Conservation (phyloP, 2,888 invertebrate genomes). For the Timema podura region DNA sequence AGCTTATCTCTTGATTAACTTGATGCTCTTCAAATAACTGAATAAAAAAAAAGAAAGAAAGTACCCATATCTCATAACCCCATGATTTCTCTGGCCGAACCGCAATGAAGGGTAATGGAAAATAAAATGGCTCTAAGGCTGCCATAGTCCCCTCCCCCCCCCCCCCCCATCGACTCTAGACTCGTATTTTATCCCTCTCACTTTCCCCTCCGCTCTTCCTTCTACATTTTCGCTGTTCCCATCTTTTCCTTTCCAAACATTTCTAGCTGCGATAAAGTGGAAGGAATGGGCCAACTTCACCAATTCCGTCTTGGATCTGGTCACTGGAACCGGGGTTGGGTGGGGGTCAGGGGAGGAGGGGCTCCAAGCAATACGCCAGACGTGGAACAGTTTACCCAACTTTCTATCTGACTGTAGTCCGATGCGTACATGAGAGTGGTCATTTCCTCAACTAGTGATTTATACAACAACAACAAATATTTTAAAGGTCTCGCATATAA, state of each 20-base stretch:
- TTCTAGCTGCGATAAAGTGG: constrained; percentile 10
- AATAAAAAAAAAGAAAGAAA: too few relatives aligned
- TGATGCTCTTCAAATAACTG: too few relatives aligned
- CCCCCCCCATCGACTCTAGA: neutral
- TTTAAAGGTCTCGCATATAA: too few relatives aligned
- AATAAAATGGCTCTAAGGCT: constrained; percentile 15
- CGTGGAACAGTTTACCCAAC: too few relatives aligned
- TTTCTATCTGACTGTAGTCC: too few relatives aligned
- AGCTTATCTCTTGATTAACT: too few relatives aligned
- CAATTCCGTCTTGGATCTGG: constrained; percentile 3
- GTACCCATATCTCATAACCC: too few relatives aligned
- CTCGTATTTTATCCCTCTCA: constrained; percentile 7
- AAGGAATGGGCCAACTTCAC: constrained; percentile 12
- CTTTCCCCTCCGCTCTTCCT: neutral
- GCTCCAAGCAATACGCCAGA: constrained; percentile 13
- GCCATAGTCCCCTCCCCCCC: neutral
- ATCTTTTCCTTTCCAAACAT: neutral
- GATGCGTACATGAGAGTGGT: too few relatives aligned
- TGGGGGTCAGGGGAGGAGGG: too few relatives aligned
- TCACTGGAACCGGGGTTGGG: neutral
- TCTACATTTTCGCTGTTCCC: neutral
- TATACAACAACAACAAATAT: too few relatives aligned
- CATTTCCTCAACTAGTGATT: too few relatives aligned
- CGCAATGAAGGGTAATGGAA: constrained; percentile 1
- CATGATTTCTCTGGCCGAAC: too few relatives aligned